Base-by-base conservation (phyloP, 2,797 vertebrate genomes). In the Acanthis flammea region DNA sequence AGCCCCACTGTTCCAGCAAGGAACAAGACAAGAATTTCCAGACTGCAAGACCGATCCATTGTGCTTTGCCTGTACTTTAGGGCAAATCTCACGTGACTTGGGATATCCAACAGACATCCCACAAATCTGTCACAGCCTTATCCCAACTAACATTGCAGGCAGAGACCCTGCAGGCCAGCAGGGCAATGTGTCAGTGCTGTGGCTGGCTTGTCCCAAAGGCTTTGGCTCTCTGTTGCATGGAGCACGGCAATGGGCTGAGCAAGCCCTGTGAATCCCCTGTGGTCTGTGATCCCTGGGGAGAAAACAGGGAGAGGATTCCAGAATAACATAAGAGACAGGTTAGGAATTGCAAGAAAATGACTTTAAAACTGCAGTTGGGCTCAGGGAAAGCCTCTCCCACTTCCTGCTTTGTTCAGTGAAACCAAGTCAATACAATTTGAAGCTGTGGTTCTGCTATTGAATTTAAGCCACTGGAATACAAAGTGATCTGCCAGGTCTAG, bases 401-500 rank as follows among this genome's bases (percentile, higher is more conserved):
- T 67, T 91, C 57, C 75, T 66, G 42, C 45, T 91, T 72, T 83
- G 10, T 75, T 84, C 54, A 84, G 54, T 28, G 72, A 80, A 83
- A 91, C 31, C 41, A 63, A 67, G 24, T 74, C 53, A 71, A 30
- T 57, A 37, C 10, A 31, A 23, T 35, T 39, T 37, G 44, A 84
- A 89, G 48, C 35, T 82, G 60, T 55, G 57, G 27, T 51, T 78
- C 66, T 78, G 58, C 50, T 82, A 15, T 33, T 77, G 80, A 87
- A 80, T 57, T 74, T 66, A 87, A 62, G 75, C 19, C 45, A 19
- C 41, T 83, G 0, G 0, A 83, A 78, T 23, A 75, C 11, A 55
- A 96, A 96, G 63, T 63, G 51, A 88, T 95, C 66, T 82, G 62
- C 86, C 90, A 90, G 73, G 28, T 92, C 83, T 81, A 77, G 73